A percentile compares a stretch with the other conserved stretches of the same genome.
phyloP scores from a whole-genome alignment of 2,888 invertebrate genomes.

The Cataglyphis rosenhaueri region DNA sequence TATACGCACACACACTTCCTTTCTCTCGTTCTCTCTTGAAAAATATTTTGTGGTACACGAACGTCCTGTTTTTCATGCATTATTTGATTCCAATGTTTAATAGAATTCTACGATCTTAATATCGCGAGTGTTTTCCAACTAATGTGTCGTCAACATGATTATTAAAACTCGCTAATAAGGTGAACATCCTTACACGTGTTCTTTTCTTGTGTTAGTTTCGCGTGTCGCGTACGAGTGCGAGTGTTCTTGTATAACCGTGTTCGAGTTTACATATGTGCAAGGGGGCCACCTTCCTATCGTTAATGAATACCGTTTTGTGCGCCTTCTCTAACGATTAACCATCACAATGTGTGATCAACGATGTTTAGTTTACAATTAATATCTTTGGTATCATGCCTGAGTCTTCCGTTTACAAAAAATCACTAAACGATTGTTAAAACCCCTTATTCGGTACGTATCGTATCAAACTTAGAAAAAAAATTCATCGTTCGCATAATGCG shows the following conservation, averaged over 20 bases:
- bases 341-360: slow-evolving; percentile 79
- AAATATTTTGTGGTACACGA: slow-evolving; percentile 66
- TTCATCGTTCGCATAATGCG: slow-evolving; percentile 45
- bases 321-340: slow-evolving; percentile 79
- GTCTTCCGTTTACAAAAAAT: slow-evolving; percentile 77
- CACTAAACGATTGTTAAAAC: slow-evolving; percentile 66
- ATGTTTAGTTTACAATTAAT: slow-evolving; percentile 79
- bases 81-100: slow-evolving; percentile 75
- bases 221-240: slow-evolving; percentile 11
- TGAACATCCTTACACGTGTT: slow-evolving; percentile 57
- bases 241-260: slow-evolving; percentile 44
- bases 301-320: slow-evolving; percentile 79
- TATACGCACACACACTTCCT: background rate
- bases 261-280: slow-evolving; percentile 69
- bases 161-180: slow-evolving; percentile 75
- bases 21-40: slow-evolving; percentile 47
- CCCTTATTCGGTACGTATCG: slow-evolving; percentile 59
- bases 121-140: slow-evolving; percentile 70
- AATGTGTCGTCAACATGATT: slow-evolving; percentile 72
- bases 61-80: slow-evolving; percentile 71
- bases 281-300: slow-evolving; percentile 60
- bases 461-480: slow-evolving; percentile 69
- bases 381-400: slow-evolving; percentile 85
- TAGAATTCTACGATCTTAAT: slow-evolving; percentile 59
- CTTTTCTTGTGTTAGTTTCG: slow-evolving; percentile 47